phyloP scores from a whole-genome alignment of 2,113 vertebrate species.

The Corythaeola cristata region DNA sequence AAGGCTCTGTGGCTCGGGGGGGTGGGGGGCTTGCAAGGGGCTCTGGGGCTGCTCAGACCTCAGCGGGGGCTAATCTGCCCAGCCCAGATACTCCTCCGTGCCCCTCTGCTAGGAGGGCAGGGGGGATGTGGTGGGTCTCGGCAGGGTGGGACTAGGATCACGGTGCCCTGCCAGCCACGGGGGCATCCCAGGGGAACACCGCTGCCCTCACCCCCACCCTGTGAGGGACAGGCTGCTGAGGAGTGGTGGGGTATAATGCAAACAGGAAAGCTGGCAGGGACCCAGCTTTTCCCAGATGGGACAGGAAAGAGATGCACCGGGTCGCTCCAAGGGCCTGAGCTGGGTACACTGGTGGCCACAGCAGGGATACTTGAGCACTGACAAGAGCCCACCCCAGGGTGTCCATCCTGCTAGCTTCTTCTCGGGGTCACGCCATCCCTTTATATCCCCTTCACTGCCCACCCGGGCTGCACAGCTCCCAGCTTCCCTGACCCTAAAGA shows the following conservation, averaged over 20 bases:
- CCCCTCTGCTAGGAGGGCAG: accelerated
- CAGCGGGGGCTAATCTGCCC: accelerated
- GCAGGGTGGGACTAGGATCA: background rate
- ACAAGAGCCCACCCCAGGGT: background rate
- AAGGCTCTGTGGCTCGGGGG: background rate
- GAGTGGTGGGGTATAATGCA: background rate
- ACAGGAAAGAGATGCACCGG: background rate
- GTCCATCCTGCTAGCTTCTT: background rate
- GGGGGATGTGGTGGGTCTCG: accelerated
- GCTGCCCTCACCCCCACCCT: background rate
- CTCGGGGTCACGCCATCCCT: background rate
- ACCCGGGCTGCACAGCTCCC: background rate
- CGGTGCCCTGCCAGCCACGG: accelerated
- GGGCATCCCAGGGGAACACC: accelerated
- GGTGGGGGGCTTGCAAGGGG: background rate
- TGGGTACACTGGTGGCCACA: accelerated
- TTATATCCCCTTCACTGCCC: background rate
- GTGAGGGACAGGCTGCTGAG: background rate
- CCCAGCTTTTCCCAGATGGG: slow-evolving; percentile 37
- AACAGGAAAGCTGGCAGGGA: slow-evolving; percentile 38
- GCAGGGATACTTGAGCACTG: accelerated
- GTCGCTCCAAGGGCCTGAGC: background rate
- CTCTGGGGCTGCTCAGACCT: background rate
- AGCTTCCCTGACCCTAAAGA: background rate
- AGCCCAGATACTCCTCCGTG: background rate